Conservation (phyloP, 1,140 invertebrate species). For the Zaprionus nigranus region DNA sequence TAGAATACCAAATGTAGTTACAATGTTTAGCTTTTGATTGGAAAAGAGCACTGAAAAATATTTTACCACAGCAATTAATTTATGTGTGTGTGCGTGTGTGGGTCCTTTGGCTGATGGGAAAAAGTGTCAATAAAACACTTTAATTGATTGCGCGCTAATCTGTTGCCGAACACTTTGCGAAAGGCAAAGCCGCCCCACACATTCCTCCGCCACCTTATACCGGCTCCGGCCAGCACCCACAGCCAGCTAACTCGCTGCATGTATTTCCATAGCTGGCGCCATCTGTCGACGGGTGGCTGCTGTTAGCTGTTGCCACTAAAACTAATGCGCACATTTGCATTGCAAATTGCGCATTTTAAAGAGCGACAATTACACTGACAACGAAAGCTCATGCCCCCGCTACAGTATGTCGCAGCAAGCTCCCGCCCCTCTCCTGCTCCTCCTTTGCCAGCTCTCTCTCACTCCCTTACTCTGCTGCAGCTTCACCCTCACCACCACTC, state of each 20-base stretch:
- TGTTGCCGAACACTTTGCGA: conserved; percentile 68
- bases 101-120: conserved; percentile 36
- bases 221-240: too few relatives aligned
- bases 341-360: conserved; percentile 81
- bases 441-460: neutral
- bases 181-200: conserved; percentile 16
- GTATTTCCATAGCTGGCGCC: conserved; percentile 31
- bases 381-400: conserved; percentile 1
- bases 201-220: too few relatives aligned
- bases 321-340: conserved; percentile 82
- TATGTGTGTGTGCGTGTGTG: conserved; percentile 2
- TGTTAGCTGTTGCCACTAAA: conserved; percentile 49
- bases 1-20: neutral
- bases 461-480: neutral
- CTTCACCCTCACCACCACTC: neutral
- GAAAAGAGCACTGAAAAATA: neutral
- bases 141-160: conserved; percentile 81
- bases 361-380: conserved; percentile 73
- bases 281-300: conserved; percentile 41
- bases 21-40: neutral
- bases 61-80: neutral
- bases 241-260: conserved; percentile 13
- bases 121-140: conserved; percentile 78
- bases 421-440: neutral
- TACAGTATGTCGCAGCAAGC: neutral